A percentile compares a stretch with the other conserved stretches of the same genome.
Conservation (phyloP, 2,113 vertebrate genomes). For the Callithrix jacchus region DNA sequence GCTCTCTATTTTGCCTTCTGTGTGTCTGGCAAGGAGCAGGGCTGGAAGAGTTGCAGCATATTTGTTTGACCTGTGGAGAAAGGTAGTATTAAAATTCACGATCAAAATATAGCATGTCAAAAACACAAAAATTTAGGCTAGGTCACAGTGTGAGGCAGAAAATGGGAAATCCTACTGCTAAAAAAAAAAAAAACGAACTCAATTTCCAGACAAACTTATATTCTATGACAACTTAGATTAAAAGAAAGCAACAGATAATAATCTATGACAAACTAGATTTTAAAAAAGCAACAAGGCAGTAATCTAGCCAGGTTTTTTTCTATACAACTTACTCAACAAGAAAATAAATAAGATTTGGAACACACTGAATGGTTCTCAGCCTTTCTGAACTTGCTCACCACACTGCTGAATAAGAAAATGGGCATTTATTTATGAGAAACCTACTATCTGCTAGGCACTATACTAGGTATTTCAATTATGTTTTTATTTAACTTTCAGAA, state of each 20-base stretch:
- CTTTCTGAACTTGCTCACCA: not conserved
- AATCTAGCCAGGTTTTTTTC: not conserved
- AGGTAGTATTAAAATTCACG: conserved; percentile 26
- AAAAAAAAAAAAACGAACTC: not conserved
- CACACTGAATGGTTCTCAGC: not conserved
- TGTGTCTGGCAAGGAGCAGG: conserved; percentile 85
- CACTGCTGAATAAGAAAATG: not conserved
- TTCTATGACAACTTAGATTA: not conserved
- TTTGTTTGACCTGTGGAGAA: conserved; percentile 85
- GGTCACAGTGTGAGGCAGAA: not conserved
- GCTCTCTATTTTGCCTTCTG: conserved; percentile 72
- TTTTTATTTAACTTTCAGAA: not conserved
- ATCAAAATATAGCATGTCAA: not conserved
- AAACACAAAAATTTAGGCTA: conserved; percentile 30
- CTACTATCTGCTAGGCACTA: not conserved
- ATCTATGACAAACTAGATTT: not conserved
- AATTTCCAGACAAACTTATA: not conserved
- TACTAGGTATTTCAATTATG: not conserved
- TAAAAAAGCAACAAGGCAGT: not conserved
- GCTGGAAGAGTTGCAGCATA: conserved; percentile 85
- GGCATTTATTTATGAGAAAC: not conserved
- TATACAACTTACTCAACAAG: not conserved
- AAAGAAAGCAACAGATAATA: conserved; percentile 4
- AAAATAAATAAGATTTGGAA: not conserved
- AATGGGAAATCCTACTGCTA: not conserved